Evolutionary conservation across 2,797 vertebrate species (phyloP).

Genomic region (Hippoglossus hippoglossus): DNA sequence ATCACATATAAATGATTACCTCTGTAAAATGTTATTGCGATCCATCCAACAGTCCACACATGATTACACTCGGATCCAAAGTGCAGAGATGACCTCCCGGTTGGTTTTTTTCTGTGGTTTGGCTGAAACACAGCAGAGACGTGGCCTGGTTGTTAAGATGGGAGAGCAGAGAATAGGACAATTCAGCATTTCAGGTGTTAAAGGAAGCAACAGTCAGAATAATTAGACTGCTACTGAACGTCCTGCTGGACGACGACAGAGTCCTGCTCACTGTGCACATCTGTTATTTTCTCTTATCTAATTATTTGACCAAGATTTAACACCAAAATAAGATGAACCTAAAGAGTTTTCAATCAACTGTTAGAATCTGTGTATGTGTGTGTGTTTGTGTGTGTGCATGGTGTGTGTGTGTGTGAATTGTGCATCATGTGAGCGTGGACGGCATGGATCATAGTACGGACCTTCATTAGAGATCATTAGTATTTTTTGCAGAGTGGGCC

Average conservation of each 20-base stretch:
- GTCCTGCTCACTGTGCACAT: not conserved
- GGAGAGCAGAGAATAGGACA: not conserved
- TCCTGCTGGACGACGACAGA: not conserved
- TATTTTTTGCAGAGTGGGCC: slow-evolving; percentile 48
- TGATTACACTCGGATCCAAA: not conserved
- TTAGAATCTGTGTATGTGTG: slow-evolving; percentile 27
- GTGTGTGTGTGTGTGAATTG: slow-evolving; percentile 4
- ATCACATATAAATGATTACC: too few relatives aligned
- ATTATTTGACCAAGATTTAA: not conserved
- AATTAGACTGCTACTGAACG: not conserved
- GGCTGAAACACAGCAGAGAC: slow-evolving; percentile 42
- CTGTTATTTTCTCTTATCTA: too few relatives aligned
- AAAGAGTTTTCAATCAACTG: not conserved
- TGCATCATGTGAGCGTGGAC: slow-evolving; percentile 32
- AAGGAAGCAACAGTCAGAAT: too few relatives aligned
- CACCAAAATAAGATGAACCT: not conserved
- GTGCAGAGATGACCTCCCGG: too few relatives aligned
- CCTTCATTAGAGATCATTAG: slow-evolving; percentile 70
- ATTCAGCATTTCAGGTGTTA: slow-evolving; percentile 17
- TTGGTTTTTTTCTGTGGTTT: not conserved
- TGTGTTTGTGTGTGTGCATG: slow-evolving; percentile 8
- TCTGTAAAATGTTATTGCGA: not conserved
- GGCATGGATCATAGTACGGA: slow-evolving; percentile 44
- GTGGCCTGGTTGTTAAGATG: slow-evolving; percentile 32
- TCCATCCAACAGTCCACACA: not conserved